A percentile compares a stretch with the other conserved stretches of the same genome.
phyloP scores from a whole-genome alignment of 2,888 invertebrate species.

The Slavum lentiscoides region DNA sequence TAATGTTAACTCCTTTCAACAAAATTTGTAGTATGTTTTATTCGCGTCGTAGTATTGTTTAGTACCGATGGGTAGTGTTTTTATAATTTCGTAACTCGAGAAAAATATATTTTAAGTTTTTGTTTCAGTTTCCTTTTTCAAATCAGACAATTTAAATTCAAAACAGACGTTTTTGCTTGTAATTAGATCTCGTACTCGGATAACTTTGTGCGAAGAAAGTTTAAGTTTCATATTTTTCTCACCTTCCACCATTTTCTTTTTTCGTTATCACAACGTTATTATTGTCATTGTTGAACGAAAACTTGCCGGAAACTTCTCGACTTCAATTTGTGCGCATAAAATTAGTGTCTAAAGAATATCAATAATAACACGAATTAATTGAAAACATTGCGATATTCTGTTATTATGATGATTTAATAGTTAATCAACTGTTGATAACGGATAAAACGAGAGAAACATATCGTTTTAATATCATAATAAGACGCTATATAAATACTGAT shows the following conservation, averaged over 20 bases:
- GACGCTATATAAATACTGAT: no score
- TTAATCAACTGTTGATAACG: no score
- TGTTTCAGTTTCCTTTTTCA: conserved; percentile 31
- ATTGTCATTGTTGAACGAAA: conserved; percentile 10
- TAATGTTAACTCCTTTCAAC: no score
- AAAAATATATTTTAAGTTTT: conserved; percentile 29
- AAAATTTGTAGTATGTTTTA: no score
- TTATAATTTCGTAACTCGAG: background rate
- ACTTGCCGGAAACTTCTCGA: conserved; percentile 25
- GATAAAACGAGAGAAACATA: no score
- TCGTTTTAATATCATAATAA: no score
- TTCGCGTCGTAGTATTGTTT: background rate
- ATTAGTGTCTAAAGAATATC: conserved; percentile 17
- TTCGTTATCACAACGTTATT: conserved; percentile 2
- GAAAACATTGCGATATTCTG: no score
- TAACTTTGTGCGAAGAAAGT: conserved; percentile 34
- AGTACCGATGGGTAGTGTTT: background rate
- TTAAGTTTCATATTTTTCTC: conserved; percentile 29
- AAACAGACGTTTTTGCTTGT: conserved; percentile 39
- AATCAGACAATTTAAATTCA: conserved; percentile 43
- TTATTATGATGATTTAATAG: no score
- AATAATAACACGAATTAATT: background rate
- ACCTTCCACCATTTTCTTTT: background rate
- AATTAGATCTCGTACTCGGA: conserved; percentile 37
- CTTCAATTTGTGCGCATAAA: background rate